These are phyloP conservation scores for Catocala nupta DNA, from an alignment of 2,888 invertebrate species.

Conservation along the genomic window DNA sequence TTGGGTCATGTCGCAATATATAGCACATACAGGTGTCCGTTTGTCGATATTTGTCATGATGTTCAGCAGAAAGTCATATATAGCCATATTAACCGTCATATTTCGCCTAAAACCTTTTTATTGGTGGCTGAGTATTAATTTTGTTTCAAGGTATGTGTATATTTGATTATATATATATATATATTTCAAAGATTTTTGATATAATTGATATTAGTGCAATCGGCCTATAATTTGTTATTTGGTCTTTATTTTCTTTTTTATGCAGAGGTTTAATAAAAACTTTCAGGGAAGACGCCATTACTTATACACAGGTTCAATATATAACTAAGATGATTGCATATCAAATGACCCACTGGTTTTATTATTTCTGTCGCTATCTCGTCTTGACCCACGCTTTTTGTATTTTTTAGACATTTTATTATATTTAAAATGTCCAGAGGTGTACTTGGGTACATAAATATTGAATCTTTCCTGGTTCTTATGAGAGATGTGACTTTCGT, in stretches of 20 bases:
- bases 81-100: no score
- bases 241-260: conserved; percentile 8
- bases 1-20: no score
- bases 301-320: conserved; percentile 2
- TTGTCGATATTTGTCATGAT: no score
- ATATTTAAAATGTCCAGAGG: conserved; percentile 6
- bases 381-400: conserved; percentile 10
- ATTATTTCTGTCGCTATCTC: not conserved
- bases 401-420: conserved; percentile 18
- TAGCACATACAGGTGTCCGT: no score
- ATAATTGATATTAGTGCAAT: no score
- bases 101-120: no score
- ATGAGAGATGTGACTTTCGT: not conserved
- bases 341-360: conserved; percentile 2
- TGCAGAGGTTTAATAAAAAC: conserved; percentile 3
- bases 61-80: no score
- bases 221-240: not conserved
- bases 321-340: conserved; percentile 7
- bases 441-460: conserved; percentile 7
- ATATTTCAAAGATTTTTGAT: no score
- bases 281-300: conserved; percentile 1
- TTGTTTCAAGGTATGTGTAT: not conserved
- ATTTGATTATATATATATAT: not conserved
- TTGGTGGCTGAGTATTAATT: not conserved
- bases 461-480: conserved; percentile 1